Conservation (phyloP, 2,797 vertebrate species). For the Glossophaga mutica region DNA sequence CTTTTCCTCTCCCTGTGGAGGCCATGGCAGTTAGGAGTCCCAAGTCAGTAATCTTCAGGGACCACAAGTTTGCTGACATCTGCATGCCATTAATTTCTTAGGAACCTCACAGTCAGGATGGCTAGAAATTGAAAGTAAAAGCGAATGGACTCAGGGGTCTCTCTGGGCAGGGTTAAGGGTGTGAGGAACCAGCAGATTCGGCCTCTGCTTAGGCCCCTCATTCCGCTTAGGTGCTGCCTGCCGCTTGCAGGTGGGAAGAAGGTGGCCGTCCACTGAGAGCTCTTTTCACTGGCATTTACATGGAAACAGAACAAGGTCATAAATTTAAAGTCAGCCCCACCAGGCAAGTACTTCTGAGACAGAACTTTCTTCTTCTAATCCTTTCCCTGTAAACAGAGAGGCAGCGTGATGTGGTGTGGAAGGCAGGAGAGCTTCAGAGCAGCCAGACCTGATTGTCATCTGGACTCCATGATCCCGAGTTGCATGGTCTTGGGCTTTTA, state of each 20-base stretch:
- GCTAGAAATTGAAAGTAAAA: constrained; percentile 66
- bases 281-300: neutral
- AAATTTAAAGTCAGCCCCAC: neutral
- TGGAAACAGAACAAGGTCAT: neutral
- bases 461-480: neutral
- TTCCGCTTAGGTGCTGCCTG: neutral
- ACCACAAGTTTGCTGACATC: neutral
- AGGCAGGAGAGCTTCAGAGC: neutral
- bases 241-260: neutral
- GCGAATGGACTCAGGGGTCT: neutral
- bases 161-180: neutral
- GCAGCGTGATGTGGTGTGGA: neutral
- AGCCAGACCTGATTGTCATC: neutral
- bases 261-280: neutral
- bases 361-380: neutral
- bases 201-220: neutral
- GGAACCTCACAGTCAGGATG: neutral
- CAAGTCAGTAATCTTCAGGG: neutral
- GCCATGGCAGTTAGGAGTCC: neutral
- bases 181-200: neutral
- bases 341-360: neutral
- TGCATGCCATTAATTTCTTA: constrained; percentile 7
- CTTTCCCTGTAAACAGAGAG: neutral
- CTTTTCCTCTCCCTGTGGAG: neutral
- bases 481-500: neutral